These are phyloP conservation scores for Pecten maximus DNA, from an alignment of 2,888 invertebrate genomes.

Conservation along the genomic window DNA sequence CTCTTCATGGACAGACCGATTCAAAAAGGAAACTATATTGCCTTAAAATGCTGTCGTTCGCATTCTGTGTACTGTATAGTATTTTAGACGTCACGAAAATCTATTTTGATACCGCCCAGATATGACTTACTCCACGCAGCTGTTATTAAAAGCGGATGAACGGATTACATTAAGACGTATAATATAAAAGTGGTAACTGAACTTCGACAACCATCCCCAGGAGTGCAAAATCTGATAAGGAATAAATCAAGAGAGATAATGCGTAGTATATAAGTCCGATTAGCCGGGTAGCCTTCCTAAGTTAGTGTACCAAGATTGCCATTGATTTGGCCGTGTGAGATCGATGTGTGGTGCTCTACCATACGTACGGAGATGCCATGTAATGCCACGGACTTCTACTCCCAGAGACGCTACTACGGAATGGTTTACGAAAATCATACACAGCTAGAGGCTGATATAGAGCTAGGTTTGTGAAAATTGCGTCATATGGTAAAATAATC, in stretches of 20 bases:
- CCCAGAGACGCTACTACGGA: conserved; percentile 1
- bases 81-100: not conserved
- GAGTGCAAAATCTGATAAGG: conserved; percentile 29
- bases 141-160: not conserved
- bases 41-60: not conserved
- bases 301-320: conserved; percentile 33
- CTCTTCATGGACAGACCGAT: not conserved
- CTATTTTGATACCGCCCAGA: not conserved
- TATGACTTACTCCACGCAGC: not conserved
- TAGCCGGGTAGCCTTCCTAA: conserved; percentile 8
- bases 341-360: not conserved
- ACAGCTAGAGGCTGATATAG: not conserved
- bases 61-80: not conserved
- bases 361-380: conserved; percentile 4
- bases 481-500: conserved; percentile 19
- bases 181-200: not conserved
- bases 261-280: not conserved
- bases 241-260: conserved; percentile 20
- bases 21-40: not conserved
- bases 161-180: not conserved
- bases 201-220: not conserved
- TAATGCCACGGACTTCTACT: not conserved
- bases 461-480: conserved; percentile 2
- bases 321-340: conserved; percentile 4
- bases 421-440: conserved; percentile 1